Base-by-base conservation (phyloP, 92 coral and sea anemone genomes). In the Epizoanthus fatuus region DNA sequence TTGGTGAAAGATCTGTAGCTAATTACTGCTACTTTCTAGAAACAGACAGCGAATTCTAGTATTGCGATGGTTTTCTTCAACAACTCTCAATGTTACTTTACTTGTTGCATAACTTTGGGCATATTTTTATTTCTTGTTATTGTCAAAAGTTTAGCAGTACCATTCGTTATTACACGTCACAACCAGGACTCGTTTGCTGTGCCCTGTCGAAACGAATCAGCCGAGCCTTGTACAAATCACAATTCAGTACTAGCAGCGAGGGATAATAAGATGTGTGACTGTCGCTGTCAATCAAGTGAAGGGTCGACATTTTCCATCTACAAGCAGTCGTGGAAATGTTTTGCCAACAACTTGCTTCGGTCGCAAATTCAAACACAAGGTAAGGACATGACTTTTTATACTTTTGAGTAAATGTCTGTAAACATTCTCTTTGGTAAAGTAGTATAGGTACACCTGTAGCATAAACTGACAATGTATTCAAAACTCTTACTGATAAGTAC, bases 121-220 rank as follows among this genome's bases (percentile, higher is more conserved):
- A 42, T 13, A 5, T 32, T 65, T 20, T 35, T 65, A n/a, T 66
- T 37, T 66, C 40, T 11, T 32, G n/a, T 12, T 66, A 1, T 13
- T 39, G 22, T 42, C 7, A 0, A 15, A 4, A 37, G 49, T 37
- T 13, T 42, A 0, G 49, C 4, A 66, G 49, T 37, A 66, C 15
- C 72, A 3, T 66, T 66, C 14, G n/a, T 37, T 2, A 66, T 66
- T 37, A 32, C 44, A 16, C 72, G 72, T 32, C 11, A 66, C 10
- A 3, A 37, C 1, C n/a, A 8, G 2, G 72, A 66, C 17, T 66
- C 49, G 2, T 66, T 66, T 7, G 47, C 7, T 32, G 42, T 66
- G 19, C 72, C 49, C 16, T 66, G 72, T 66, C 15, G 72, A 37
- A 66, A 66, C 20, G 19, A 10, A 37, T 66, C 72, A 66, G 29